Percentiles rank a stretch among this genome's conserved stretches.
These are phyloP conservation scores for Cricetomys ansorgei DNA, from an alignment of 2,113 vertebrate species.

Conservation along the genomic window DNA sequence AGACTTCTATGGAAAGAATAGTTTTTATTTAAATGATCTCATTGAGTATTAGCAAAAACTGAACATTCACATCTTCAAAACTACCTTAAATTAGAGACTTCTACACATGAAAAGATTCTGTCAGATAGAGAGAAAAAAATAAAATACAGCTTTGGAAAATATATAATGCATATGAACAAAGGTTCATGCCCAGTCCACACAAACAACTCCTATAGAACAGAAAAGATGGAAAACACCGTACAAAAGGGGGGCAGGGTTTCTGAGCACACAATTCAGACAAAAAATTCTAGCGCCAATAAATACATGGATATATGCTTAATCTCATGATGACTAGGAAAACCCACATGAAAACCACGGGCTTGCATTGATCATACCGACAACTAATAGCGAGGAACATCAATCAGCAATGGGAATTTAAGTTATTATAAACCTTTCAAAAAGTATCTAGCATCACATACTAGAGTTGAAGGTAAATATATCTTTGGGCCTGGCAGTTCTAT, in stretches of 20 bases:
- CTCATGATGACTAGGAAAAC: background rate
- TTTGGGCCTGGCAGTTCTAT: background rate
- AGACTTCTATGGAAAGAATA: background rate
- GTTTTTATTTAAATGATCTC: background rate
- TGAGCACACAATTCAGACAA: background rate
- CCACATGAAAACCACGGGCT: background rate
- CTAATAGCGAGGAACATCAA: background rate
- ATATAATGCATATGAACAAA: background rate
- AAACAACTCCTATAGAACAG: background rate
- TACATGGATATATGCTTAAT: background rate
- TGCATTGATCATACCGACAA: background rate
- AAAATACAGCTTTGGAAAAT: background rate
- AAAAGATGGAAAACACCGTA: background rate
- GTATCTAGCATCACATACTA: background rate
- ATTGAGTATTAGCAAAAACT: background rate
- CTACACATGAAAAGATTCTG: background rate
- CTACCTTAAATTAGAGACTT: background rate
- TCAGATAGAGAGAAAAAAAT: background rate
- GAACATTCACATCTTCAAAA: background rate
- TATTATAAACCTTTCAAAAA: background rate
- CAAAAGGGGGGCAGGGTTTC: background rate
- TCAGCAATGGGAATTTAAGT: background rate
- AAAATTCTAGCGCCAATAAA: background rate
- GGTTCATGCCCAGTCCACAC: background rate
- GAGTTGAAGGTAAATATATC: background rate